These are phyloP conservation scores for Coleophora deauratella DNA, from an alignment of 2,888 invertebrate species.

Conservation along the genomic window DNA sequence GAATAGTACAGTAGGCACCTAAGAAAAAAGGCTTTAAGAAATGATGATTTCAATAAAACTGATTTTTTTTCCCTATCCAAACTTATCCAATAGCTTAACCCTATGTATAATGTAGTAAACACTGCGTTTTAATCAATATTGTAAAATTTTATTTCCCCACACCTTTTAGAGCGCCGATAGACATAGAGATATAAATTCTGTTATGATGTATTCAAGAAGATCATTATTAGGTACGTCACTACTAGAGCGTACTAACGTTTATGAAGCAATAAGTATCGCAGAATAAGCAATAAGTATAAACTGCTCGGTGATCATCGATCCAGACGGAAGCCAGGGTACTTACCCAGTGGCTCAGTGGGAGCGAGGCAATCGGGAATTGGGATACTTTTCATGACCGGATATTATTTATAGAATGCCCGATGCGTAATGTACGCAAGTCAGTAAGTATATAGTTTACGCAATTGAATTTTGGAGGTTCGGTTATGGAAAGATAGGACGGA, in stretches of 20 bases:
- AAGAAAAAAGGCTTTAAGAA: no score
- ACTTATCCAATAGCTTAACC: no score
- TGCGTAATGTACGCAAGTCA: conserved; percentile 24
- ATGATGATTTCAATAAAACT: no score
- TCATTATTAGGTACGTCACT: neutral
- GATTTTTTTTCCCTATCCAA: no score
- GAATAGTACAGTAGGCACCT: no score
- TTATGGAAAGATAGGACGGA: no score
- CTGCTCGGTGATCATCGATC: conserved; percentile 25
- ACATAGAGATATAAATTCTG: no score
- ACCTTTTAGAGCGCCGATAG: no score
- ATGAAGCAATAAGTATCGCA: conserved; percentile 16
- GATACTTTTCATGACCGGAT: conserved; percentile 29
- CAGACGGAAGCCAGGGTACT: conserved; percentile 22
- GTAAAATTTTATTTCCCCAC: no score
- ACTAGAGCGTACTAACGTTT: conserved; percentile 2
- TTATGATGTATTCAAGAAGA: no score
- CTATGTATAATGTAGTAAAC: no score
- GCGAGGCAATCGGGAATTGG: conserved; percentile 23
- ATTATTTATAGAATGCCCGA: conserved; percentile 38
- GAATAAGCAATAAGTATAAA: conserved; percentile 16
- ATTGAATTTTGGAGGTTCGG: conserved; percentile 4
- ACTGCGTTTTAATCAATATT: no score
- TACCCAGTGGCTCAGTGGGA: conserved; percentile 12
- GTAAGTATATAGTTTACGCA: conserved; percentile 32